Percentiles rank a stretch among this genome's conserved stretches.
These are phyloP conservation scores for Callochromis pleurospilus DNA, from an alignment of 2,113 vertebrate genomes.

Conservation along the genomic window DNA sequence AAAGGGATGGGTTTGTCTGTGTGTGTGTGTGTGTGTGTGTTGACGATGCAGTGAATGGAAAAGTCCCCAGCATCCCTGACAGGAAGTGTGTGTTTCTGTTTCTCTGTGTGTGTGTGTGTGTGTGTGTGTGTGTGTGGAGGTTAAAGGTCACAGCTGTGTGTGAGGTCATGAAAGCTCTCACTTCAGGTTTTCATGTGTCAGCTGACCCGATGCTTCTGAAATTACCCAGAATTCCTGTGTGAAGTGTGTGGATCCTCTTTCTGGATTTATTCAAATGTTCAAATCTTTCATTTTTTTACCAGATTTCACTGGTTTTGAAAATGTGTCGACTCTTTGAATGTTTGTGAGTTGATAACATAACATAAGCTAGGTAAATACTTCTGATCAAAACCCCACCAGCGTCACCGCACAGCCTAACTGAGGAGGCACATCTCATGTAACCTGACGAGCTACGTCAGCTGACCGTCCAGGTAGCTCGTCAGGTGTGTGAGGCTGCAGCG, in stretches of 20 bases:
- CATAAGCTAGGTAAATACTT: not conserved
- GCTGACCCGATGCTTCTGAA: not conserved
- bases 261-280: not conserved
- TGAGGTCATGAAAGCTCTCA: not conserved
- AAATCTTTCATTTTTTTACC: not conserved
- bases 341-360: not conserved
- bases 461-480: not conserved
- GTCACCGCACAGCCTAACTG: not conserved
- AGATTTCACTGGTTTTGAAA: not conserved
- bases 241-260: not conserved
- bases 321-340: not conserved
- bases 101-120: not conserved
- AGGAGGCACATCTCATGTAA: not conserved
- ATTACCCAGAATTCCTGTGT: not conserved
- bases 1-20: not conserved
- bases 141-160: not conserved
- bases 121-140: not conserved
- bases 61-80: constrained; percentile 41
- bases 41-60: constrained; percentile 7
- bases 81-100: constrained; percentile 11
- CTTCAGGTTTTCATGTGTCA: not conserved
- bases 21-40: not conserved
- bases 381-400: not conserved
- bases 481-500: not conserved
- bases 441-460: not conserved